Conservation (phyloP, 2,797 vertebrate species). For the Myotis daubentonii region DNA sequence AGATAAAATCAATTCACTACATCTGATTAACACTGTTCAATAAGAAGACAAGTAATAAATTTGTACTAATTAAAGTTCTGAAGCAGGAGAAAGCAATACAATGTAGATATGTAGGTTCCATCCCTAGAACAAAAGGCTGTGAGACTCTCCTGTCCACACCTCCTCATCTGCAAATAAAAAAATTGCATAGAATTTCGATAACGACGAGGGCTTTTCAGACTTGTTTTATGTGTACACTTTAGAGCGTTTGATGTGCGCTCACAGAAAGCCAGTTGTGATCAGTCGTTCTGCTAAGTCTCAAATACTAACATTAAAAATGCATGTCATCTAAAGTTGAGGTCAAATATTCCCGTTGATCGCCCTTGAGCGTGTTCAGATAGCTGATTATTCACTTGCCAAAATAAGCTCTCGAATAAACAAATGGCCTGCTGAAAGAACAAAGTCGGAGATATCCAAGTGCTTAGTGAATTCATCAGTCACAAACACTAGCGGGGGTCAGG, state of each 20-base stretch:
- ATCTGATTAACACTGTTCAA: not conserved
- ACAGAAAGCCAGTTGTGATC: constrained; percentile 37
- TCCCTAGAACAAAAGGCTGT: not conserved
- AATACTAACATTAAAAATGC: constrained; percentile 1
- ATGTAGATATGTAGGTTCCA: not conserved
- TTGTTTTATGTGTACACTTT: not conserved
- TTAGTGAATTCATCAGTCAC: constrained; percentile 28
- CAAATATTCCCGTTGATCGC: not conserved
- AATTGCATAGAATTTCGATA: not conserved
- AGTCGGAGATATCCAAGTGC: constrained; percentile 9
- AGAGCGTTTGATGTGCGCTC: not conserved
- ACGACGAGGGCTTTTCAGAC: not conserved
- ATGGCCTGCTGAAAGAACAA: constrained; percentile 53
- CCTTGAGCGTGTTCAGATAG: constrained; percentile 9
- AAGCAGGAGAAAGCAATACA: not conserved
- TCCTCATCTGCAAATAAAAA: not conserved
- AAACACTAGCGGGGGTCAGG: not conserved
- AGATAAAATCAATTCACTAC: not conserved
- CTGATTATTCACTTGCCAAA: constrained; percentile 67
- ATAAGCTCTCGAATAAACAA: constrained; percentile 52
- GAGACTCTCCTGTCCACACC: not conserved
- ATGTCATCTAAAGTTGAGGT: constrained; percentile 24
- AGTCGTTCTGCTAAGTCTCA: not conserved
- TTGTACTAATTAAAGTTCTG: constrained; percentile 8
- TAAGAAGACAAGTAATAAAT: not conserved